A percentile compares a stretch with the other conserved stretches of the same genome.
These are phyloP conservation scores for Uropetala carovei DNA, from an alignment of 2,888 invertebrate species.

Conservation along the genomic window DNA sequence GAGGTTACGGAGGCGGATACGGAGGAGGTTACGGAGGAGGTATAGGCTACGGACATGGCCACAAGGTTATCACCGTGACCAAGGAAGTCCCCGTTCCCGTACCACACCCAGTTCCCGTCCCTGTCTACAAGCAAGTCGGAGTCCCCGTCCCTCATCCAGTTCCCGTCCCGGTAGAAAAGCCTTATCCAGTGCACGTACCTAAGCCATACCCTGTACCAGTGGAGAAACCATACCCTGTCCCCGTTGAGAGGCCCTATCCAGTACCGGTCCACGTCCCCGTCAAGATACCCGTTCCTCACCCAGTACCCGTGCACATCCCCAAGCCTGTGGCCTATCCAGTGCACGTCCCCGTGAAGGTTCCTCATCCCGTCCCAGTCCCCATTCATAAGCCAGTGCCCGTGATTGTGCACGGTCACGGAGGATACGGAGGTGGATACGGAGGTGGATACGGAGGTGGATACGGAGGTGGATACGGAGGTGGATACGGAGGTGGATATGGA, in stretches of 20 bases:
- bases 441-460: constrained; percentile 70
- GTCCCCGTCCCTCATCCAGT: constrained; percentile 40
- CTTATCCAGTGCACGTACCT: constrained; percentile 40
- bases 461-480: constrained; percentile 68
- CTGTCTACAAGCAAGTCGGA: constrained; percentile 63
- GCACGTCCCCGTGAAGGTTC: constrained; percentile 34
- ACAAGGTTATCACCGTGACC: background rate
- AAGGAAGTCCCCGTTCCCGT: constrained; percentile 10
- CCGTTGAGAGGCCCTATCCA: background rate
- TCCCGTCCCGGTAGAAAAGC: constrained; percentile 2
- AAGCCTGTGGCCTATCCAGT: constrained; percentile 70
- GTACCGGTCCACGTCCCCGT: background rate
- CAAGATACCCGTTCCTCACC: constrained; percentile 68
- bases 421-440: constrained; percentile 67
- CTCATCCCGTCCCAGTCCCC: background rate
- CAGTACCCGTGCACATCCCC: constrained; percentile 66
- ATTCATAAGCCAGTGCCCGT: background rate
- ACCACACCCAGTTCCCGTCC: constrained; percentile 34
- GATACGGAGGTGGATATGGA: background rate
- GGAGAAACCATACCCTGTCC: constrained; percentile 26
- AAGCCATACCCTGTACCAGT: constrained; percentile 42
- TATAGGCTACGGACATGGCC: background rate
- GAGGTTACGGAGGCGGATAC: background rate
- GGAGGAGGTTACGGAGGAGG: background rate
- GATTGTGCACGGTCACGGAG: background rate